phyloP scores from a whole-genome alignment of 2,113 vertebrate genomes.

The Saccopteryx leptura region DNA sequence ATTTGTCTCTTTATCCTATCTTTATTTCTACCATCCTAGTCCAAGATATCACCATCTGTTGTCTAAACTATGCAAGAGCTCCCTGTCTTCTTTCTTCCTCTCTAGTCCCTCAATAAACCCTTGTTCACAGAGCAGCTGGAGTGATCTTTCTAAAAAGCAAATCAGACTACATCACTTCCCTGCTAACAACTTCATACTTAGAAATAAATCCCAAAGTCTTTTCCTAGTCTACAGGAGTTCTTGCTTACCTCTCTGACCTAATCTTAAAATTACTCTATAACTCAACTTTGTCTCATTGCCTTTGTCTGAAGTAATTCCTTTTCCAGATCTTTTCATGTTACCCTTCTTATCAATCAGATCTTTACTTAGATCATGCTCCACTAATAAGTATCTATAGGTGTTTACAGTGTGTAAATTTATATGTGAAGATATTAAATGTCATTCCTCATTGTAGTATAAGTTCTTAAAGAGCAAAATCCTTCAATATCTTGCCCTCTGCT shows the following conservation, averaged over 20 bases:
- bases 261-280: not conserved
- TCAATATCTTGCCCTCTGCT: not conserved
- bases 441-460: not conserved
- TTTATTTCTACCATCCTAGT: not conserved
- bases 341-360: not conserved
- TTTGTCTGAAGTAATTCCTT: conserved; percentile 16
- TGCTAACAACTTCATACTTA: not conserved
- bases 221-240: not conserved
- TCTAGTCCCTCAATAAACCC: not conserved
- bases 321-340: not conserved
- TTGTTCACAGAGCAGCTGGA: not conserved
- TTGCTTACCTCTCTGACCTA: not conserved
- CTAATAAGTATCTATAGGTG: not conserved
- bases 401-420: not conserved
- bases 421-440: not conserved
- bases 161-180: not conserved
- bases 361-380: not conserved
- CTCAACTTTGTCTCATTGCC: not conserved
- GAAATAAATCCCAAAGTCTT: not conserved
- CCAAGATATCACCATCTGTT: not conserved
- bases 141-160: not conserved
- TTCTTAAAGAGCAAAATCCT: not conserved
- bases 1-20: not conserved
- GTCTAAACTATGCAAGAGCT: no score
- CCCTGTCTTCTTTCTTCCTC: not conserved